Conservation (phyloP, 1,140 invertebrate genomes). For the Pseudachorutes palmiensis region DNA sequence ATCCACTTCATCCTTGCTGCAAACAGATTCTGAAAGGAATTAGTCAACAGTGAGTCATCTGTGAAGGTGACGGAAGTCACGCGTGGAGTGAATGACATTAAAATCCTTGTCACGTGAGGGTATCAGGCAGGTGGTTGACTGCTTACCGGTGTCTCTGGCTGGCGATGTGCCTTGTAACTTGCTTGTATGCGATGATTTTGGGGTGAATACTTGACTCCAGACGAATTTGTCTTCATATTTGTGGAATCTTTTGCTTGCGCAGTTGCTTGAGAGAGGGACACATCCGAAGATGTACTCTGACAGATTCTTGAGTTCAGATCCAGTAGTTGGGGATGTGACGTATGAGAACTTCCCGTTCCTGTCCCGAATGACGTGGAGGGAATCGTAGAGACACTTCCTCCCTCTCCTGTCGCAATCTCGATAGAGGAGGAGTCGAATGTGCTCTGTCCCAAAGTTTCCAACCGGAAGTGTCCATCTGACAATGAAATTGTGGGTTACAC, state of each 20-base stretch:
- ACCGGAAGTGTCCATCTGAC: constrained; percentile 12
- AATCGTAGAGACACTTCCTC: constrained; percentile 34
- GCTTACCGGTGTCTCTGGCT: no score
- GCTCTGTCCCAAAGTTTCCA: constrained; percentile 14
- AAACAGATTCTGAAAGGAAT: background rate
- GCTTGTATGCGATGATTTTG: constrained; percentile 12
- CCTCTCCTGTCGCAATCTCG: constrained; percentile 35
- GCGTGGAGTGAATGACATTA: no score
- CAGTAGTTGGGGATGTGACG: constrained; percentile 12
- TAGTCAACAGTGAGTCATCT: no score
- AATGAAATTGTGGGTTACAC: no score
- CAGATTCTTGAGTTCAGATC: constrained; percentile 27
- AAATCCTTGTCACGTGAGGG: no score
- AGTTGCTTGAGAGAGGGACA: constrained; percentile 25
- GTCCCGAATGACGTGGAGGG: constrained; percentile 29
- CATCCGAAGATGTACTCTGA: constrained; percentile 34
- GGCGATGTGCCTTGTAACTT: background rate
- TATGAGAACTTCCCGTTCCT: constrained; percentile 24
- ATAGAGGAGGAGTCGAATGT: constrained; percentile 34
- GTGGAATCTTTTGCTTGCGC: constrained; percentile 26
- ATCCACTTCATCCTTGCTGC: background rate
- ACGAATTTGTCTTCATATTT: constrained; percentile 14
- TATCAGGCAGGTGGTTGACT: no score
- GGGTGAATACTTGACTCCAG: constrained; percentile 23
- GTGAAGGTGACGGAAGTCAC: no score